Base-by-base conservation (phyloP, 1,140 invertebrate genomes). In the Listronotus bonariensis region DNA sequence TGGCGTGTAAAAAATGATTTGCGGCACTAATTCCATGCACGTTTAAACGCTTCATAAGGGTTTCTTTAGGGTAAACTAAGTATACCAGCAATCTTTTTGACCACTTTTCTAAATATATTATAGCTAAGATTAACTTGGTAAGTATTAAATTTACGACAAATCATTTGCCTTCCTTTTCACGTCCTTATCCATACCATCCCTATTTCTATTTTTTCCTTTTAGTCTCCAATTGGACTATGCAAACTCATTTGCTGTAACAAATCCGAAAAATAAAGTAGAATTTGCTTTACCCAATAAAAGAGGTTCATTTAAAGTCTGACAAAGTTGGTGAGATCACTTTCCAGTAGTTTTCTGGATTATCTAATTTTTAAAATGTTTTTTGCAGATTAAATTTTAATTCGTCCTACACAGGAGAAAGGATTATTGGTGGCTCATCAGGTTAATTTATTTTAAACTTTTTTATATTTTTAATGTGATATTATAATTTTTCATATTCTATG, bases 381-480 rank as follows among this genome's bases (percentile, higher is more conserved):
- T 58, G 12, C 18, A 58, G 55, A 20, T 58, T 58, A 18, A 17
- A 58, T 32, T 58, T 58, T 17, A 58, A 58, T 58, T 8, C 40
- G 7, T 58, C 20, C n/a, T 58, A 58, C 20, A 58, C 55, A 14
- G 55, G 41, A 14, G 55, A n/a, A 17, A 45, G 26, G 18, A 36
- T 58, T 3, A 45, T 10, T 10, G 20, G 36, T 10, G 15, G 8
- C 4, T 58, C 55, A 9, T 43, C 40, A 0, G 40, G 55, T 26
- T 42, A 45, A 32, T 15, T 57, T 57, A 14, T 46, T 43, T 14
- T 10, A 45, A 45, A n/a, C 17, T 42, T 45, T 42, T 43, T 10
- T 36, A 15, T n/a, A 31, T 26, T 58, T 43, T 15, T 43, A 31
- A 18, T 43, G 46, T 32, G 46, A 32, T 57, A 34, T 45, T 14